Evolutionary conservation across 1,140 invertebrate genomes (phyloP), one percentile per base, ranked within the genome.

Genomic region (Galleria mellonella): DNA sequence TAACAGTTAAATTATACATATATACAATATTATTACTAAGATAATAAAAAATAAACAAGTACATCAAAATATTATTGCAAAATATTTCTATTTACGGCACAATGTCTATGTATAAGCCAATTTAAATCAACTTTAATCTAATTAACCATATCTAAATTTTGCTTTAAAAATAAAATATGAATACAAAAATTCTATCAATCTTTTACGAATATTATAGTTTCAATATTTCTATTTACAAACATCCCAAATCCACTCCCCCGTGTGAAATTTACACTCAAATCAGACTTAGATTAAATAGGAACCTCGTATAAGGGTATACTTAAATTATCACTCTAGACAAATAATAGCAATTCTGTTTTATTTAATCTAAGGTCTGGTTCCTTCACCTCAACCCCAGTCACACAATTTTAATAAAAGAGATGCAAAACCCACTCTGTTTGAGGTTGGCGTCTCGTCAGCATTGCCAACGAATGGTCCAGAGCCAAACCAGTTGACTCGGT

Each of bases 391-490:
- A 42, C 77, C 72, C 76, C 76, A 84, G 44, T 84, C 71, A 71
- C 81, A 82, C 47, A 82, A 55, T 58, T 57, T 84, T 53, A 84
- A 69, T 64, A 84, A 69, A 62, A 84, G 64, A 54, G 78, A 75
- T 51, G 73, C 46, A 52, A 83, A 83, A 85, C 79, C 81, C 70
- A 83, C 78, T 83, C 79, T 72, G 56, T 81, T 83, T 12, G 65
- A 52, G 8, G 60, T 29, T 32, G 74, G 69, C 47, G 57, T 64
- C 42, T 85, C 83, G 39, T 74, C 76, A 35, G 86, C 76, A 41
- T 87, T 86, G 15, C 86, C 86, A 28, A 83, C 67, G 53, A 86
- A 86, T 5, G 86, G 86, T 17, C 86, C 86, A 30, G 86, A 87
- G 54, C 83, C 83, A 51, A 86, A 84, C 72, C 83, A 85, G 47